phyloP scores from a whole-genome alignment of 2,797 vertebrate genomes.

The Notoglanidium macrostoma region DNA sequence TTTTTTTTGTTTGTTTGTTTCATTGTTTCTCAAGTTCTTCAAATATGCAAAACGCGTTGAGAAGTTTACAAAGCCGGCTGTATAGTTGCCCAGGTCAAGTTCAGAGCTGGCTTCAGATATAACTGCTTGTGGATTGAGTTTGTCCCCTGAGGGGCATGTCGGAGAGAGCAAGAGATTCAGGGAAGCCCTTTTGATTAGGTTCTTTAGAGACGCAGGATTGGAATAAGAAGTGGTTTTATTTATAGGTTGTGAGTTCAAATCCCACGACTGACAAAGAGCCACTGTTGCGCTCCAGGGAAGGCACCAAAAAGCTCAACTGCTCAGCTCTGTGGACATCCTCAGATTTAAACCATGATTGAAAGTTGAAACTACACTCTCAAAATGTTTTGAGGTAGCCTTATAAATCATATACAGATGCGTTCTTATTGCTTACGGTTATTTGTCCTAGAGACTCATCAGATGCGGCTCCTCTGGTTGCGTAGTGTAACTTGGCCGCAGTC shows the following conservation, averaged over 20 bases:
- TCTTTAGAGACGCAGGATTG: neutral
- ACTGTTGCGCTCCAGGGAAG: neutral
- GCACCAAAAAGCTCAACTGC: neutral
- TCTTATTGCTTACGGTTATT: neutral
- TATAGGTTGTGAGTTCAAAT: neutral
- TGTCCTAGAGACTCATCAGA: neutral
- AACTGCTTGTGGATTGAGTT: neutral
- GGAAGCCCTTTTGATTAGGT: neutral
- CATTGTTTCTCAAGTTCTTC: neutral
- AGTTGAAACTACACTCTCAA: neutral
- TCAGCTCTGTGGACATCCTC: neutral
- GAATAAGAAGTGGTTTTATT: neutral
- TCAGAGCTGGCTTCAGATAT: neutral
- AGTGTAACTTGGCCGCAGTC: slow-evolving; percentile 41
- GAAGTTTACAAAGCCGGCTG: neutral
- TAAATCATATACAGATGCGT: neutral
- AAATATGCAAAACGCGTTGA: neutral
- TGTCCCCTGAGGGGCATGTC: neutral
- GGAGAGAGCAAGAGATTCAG: neutral
- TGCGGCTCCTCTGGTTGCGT: slow-evolving; percentile 31
- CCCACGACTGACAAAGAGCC: neutral
- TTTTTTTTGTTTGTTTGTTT: neutral
- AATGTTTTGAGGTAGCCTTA: neutral
- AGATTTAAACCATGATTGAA: neutral
- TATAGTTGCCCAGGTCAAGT: slow-evolving; percentile 1